Base-by-base conservation (phyloP, 64 coral and sea anemone genomes). In the Pocillopora damicornis region DNA sequence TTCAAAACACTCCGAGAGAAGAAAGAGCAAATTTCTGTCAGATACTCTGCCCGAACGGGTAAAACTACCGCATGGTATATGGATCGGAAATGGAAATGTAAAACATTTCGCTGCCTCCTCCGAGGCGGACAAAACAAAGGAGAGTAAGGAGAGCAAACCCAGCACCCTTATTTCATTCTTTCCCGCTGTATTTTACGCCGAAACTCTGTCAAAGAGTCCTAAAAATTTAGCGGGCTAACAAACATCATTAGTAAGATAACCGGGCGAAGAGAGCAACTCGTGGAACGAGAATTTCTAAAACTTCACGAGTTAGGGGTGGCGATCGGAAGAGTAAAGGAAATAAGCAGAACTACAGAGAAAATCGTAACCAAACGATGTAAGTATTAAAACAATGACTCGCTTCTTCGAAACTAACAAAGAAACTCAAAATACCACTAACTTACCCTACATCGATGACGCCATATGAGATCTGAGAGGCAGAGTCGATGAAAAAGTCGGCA, bases 381-480 rank as follows among this genome's bases (percentile, higher is more conserved):
- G 25, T 58, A 18, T 11, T 10, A 37, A 85, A 58, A 85, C 35
- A 72, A 85, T 20, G 65, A 58, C 11, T 73, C 20, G 15, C 64
- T 73, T 66, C 18, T 37, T 68, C 37, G 9, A 85, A 37, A 73
- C 81, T 68, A 73, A 85, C 65, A 85, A 58, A 83, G 72, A 26
- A 58, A 58, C 58, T 73, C 69, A 89, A 89, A 84, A 82, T 82
- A 91, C 79, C 66, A 85, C 74, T 45, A 20, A 96, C 96, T 81
- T 92, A 99, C 97, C 93, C 89, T 99, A 86, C 97, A 99, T 56
- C 93, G 97, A 91, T 99, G 97, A 99, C 97, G 97, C 97, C 97
- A 99, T 99, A 99, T 99, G 76, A 99, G 88, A 95, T 99, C 88
- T 63, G 97, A 95, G n/a, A 95, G 97, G 86, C 93, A 99, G 72